Evolutionary conservation across 2,113 vertebrate genomes (phyloP).

Genomic region (western clawed frog (Xenopus tropicalis)): UCB_Xtro_10.0 CM004443.2:15728001-15728500

Average conservation of each 20-base stretch:
- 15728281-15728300: too few species aligned
- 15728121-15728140: background rate
- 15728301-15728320: background rate
- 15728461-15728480: slow-evolving; percentile 52
- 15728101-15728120: too few species aligned
- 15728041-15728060: background rate
- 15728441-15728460: background rate
- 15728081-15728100: background rate
- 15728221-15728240: background rate
- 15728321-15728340: too few species aligned
- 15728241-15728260: too few species aligned
- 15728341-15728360: background rate
- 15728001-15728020: background rate
- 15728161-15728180: background rate
- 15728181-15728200: background rate
- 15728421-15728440: too few species aligned
- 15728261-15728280: background rate
- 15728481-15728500: slow-evolving; percentile 93
- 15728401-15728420: too few species aligned
- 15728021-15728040: too few species aligned
- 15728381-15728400: too few species aligned
- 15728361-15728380: background rate
- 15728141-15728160: too few species aligned
- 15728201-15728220: too few species aligned
- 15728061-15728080: too few species aligned